Evolutionary conservation across 2,113 vertebrate genomes (phyloP).

Genomic region (Bos indicus): DNA sequence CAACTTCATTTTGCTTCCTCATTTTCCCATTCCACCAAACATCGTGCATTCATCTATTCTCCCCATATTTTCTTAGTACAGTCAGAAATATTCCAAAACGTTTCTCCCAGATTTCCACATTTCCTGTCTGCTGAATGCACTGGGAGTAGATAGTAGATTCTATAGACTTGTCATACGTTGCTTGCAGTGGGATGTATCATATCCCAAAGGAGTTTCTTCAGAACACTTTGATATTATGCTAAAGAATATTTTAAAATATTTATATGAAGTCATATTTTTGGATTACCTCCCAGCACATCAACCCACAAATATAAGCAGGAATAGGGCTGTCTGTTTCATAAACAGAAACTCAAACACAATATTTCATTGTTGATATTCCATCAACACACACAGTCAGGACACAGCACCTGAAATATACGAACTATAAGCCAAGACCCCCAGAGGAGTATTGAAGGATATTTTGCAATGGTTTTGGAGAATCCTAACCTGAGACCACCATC

Average conservation of each 20-base stretch:
- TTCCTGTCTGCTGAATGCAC: neutral
- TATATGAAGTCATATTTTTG: neutral
- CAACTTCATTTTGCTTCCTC: neutral
- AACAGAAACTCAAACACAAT: neutral
- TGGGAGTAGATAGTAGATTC: neutral
- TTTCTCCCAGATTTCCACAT: neutral
- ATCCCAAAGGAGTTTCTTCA: neutral
- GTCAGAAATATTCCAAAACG: neutral
- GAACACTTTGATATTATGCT: neutral
- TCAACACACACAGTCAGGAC: neutral
- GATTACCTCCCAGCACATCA: neutral
- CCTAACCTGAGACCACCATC: neutral
- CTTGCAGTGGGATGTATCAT: neutral
- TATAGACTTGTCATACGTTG: neutral
- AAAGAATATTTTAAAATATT: slow-evolving; percentile 27
- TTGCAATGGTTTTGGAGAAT: neutral
- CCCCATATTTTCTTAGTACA: neutral
- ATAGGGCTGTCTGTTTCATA: neutral
- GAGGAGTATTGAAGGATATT: neutral
- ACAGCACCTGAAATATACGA: neutral
- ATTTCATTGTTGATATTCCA: neutral
- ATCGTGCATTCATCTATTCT: neutral
- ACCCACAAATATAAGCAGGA: neutral
- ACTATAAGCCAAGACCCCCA: neutral
- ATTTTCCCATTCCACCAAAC: neutral